Evolutionary conservation across 2,797 vertebrate genomes (phyloP), one percentile per base, ranked within the genome.

Genomic region (Pachyuromys duprasi): DNA sequence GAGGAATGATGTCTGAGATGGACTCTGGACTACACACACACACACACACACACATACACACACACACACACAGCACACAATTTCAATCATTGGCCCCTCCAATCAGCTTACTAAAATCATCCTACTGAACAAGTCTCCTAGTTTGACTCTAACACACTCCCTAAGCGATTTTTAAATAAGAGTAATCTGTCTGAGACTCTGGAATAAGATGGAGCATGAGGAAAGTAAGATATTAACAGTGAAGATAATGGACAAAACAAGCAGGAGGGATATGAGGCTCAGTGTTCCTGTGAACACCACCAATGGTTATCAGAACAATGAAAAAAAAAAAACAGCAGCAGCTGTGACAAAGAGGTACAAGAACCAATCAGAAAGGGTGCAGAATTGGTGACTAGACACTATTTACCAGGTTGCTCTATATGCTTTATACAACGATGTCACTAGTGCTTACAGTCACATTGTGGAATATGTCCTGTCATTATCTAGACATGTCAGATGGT

Each of bases 311-410:
- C 8, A 39, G 22, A 28, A 33, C 5, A 2, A 6, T 15, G 28
- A 15, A 42, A 90, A 69, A 12, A 31, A n/a, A 36, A 24, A 9
- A 33, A 11, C 33, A 36, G 42, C 45, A 53, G 65, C 13, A n/a
- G 20, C 31, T 26, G 36, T 22, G 39, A 70, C 13, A 55, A 18
- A 45, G 15, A 60, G 14, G 8, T 5, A 2, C 12, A 55, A 17
- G 22, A 2, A 22, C 7, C 20, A 20, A 22, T n/a, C 1, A 1
- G 6, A 0, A 15, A 12, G 45, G 5, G 4, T 11, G 22, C 5
- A 33, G 55, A 31, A 13, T 1, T n/a, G 13, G 8, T 14, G 9
- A 8, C 24, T 1, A 22, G 42, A 53, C 8, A 12, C 65, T 3
- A 0, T 6, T 8, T 18, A 8, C 67, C n/a, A 28, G 65, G 28